Evolutionary conservation across 2,113 vertebrate genomes (phyloP).

Genomic region (Blennius ocellaris): DNA sequence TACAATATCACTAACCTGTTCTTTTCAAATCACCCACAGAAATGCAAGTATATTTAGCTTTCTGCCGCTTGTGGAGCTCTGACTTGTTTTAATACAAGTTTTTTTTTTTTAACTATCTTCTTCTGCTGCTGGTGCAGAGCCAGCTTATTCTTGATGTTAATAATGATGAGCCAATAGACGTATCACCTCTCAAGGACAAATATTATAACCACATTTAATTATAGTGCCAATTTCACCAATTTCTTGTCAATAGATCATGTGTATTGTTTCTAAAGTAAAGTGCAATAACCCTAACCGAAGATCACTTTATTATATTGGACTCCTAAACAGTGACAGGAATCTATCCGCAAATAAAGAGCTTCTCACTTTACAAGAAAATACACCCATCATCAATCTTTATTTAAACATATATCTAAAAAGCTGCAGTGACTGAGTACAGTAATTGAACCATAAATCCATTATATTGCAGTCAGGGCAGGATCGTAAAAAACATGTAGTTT

Average conservation of each 20-base stretch:
- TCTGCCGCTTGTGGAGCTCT: not conserved
- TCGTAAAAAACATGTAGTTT: conserved; percentile 12
- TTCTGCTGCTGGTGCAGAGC: not conserved
- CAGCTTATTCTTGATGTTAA: too few species aligned
- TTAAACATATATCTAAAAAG: conserved; percentile 22
- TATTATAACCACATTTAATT: too few species aligned
- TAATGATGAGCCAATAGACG: too few species aligned
- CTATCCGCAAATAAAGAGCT: conserved; percentile 31
- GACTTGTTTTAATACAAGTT: not conserved
- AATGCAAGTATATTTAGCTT: not conserved
- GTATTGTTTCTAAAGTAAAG: conserved; percentile 30
- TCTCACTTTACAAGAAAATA: conserved; percentile 22
- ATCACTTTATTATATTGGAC: conserved; percentile 16
- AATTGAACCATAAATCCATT: conserved; percentile 25
- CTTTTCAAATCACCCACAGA: not conserved
- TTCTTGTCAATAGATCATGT: conserved; percentile 19
- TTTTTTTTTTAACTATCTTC: not conserved
- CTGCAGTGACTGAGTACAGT: conserved; percentile 14
- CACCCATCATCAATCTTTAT: conserved; percentile 24
- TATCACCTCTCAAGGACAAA: too few species aligned
- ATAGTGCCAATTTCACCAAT: not conserved
- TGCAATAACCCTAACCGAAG: conserved; percentile 19
- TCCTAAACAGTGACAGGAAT: conserved; percentile 30
- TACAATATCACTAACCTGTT: not conserved
- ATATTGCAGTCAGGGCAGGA: not conserved